phyloP scores from a whole-genome alignment of 2,888 invertebrate species.

The Emmelina monodactyla region DNA sequence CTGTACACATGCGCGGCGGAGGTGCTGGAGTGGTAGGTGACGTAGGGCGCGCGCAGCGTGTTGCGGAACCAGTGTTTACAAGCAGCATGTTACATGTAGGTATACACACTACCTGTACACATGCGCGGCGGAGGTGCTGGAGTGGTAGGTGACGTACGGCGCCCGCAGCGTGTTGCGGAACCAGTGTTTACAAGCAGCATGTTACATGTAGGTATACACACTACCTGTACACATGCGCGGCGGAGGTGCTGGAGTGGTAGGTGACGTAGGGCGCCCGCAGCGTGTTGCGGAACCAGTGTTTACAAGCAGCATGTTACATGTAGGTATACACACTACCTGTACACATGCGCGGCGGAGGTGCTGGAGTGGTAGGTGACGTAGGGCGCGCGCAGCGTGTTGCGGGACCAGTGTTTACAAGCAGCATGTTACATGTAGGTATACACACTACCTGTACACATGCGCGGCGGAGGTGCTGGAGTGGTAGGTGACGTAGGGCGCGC shows the following conservation, averaged over 20 bases:
- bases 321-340: not conserved
- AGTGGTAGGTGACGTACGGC: not conserved
- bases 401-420: not conserved
- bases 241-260: not conserved
- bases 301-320: not conserved
- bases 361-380: not conserved
- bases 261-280: not conserved
- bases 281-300: not conserved
- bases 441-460: constrained; percentile 35
- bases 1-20: not conserved
- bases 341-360: not conserved
- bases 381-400: not conserved
- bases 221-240: not conserved
- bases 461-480: constrained; percentile 38
- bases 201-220: not conserved
- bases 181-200: not conserved
- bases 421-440: not conserved
- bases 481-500: constrained; percentile 45
- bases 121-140: not conserved
- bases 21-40: not conserved
- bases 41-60: not conserved
- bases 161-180: not conserved
- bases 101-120: not conserved
- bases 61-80: not conserved
- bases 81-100: not conserved